Evolutionary conservation across 2,113 vertebrate species (phyloP).

Genomic region (Plestiodon gilberti): DNA sequence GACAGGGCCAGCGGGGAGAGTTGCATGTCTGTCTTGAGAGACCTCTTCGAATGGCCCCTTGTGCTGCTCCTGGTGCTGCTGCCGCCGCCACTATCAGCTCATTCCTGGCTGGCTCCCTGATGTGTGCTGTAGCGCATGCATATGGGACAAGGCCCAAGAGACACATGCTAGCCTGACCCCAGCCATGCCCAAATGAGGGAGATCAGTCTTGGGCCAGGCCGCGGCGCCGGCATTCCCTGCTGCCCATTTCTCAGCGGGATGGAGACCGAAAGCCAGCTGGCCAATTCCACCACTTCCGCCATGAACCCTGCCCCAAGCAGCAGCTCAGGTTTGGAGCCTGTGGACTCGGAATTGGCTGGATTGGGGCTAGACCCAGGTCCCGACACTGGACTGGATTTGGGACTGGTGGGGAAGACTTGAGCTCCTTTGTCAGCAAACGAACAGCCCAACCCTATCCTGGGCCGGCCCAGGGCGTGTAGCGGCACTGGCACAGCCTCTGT

Average conservation of each 20-base stretch:
- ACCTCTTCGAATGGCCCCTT: not conserved
- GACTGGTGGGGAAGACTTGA: not conserved
- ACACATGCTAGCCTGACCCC: not conserved
- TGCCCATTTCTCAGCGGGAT: accelerated
- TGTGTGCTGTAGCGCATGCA: accelerated
- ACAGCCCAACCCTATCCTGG: not conserved
- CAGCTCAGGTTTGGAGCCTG: not conserved
- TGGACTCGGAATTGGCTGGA: not conserved
- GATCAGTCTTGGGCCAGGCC: not conserved
- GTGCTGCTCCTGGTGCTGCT: not conserved
- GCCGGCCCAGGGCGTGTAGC: too few species aligned
- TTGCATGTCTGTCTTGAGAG: not conserved
- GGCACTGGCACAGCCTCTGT: too few species aligned
- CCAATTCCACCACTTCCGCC: too few species aligned
- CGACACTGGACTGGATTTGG: too few species aligned
- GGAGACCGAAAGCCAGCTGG: not conserved
- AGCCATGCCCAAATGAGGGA: conserved; percentile 28
- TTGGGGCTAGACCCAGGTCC: not conserved
- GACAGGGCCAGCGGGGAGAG: accelerated
- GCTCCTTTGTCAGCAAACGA: not conserved
- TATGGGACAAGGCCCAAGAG: conserved; percentile 30
- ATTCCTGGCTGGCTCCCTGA: not conserved
- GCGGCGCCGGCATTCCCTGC: not conserved
- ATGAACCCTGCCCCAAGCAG: too few species aligned
- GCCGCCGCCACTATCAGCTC: not conserved